Percentiles rank a stretch among this genome's conserved stretches.
Conservation (phyloP, 2,797 vertebrate species). For the Myotis vivesi region DNA sequence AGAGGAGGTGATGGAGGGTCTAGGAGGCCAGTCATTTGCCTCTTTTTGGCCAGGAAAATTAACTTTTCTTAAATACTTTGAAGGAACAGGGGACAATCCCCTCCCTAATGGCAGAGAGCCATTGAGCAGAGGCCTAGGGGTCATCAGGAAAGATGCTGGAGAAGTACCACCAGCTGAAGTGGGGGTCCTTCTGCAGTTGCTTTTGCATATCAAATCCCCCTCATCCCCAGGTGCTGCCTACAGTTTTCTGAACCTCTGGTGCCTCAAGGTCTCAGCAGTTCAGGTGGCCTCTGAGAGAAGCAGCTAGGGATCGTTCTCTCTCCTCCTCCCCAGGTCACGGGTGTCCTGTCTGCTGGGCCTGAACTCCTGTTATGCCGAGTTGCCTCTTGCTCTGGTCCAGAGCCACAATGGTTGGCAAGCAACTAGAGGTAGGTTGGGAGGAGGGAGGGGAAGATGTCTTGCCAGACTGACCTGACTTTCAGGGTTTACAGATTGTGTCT, state of each 20-base stretch:
- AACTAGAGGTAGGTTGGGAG: not conserved
- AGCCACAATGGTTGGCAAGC: constrained; percentile 3
- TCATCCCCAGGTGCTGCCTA: not conserved
- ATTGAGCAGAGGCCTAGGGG: not conserved
- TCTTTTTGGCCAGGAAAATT: not conserved
- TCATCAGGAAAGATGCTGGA: not conserved
- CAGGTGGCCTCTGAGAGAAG: not conserved
- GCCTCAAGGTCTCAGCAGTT: not conserved
- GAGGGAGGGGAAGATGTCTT: not conserved
- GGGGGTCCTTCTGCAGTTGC: not conserved
- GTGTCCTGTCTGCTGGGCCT: not conserved
- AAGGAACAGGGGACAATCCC: not conserved
- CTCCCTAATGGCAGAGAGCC: not conserved
- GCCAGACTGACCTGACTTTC: not conserved
- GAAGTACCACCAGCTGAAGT: not conserved
- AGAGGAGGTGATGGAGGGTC: not conserved
- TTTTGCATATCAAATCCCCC: not conserved
- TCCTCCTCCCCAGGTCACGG: not conserved
- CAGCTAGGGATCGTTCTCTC: not conserved
- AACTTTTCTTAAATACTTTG: not conserved
- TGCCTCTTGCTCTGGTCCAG: not conserved
- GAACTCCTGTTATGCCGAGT: not conserved
- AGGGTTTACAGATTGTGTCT: not conserved
- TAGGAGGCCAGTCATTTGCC: not conserved
- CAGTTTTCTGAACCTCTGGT: not conserved